Base-by-base conservation (phyloP, 1,140 invertebrate genomes). In the Drosophila repletoides region DNA sequence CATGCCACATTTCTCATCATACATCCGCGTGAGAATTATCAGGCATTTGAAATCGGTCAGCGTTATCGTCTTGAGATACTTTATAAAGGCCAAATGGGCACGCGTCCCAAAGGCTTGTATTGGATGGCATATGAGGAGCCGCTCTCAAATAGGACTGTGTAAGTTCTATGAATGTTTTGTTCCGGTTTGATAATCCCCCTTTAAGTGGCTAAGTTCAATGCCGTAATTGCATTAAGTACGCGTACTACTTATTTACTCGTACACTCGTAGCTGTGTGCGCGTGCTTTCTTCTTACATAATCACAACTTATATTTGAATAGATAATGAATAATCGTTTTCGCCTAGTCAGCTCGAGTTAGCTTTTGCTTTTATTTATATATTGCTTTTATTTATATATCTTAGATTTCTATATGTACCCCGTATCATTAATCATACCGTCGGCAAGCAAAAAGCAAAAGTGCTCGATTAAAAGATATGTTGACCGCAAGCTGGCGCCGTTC, bases 81-180 rank as follows among this genome's bases (percentile, higher is more conserved):
- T 1, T 89, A 80, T 21, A 74, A 67, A 0, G 91, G 88, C 0
- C 17, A 14, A 0, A 72, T 92, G 22, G 52, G 61, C 1, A 69
- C 74, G 2, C 72, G 89, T 2, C 88, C 91, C 61, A 90, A 90
- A 5, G 94, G 94, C 24, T 93, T 95, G 67, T 95, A 95, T 74
- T 91, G 91, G 26, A 92, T 92, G 77, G 91, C 89, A 24, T 94
- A 94, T 55, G 59, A 19, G 9, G 74, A 89, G 17, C 51, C 65
- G 14, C 10, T 48, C 2, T 48, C 15, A 5, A 88, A 88, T 66
- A 17, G 46, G 2, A 86, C 76, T 24, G 66, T 76, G 88, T 89
- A 45, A 88, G 88, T 77, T 19, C 5, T 4, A 21, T 15, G 0
- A 24, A 9, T 33, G 14, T 10, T 60, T 34, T 40, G 28, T 56